Base-by-base conservation (phyloP, 2,113 vertebrate genomes). In the Chloropsis cyanopogon region DNA sequence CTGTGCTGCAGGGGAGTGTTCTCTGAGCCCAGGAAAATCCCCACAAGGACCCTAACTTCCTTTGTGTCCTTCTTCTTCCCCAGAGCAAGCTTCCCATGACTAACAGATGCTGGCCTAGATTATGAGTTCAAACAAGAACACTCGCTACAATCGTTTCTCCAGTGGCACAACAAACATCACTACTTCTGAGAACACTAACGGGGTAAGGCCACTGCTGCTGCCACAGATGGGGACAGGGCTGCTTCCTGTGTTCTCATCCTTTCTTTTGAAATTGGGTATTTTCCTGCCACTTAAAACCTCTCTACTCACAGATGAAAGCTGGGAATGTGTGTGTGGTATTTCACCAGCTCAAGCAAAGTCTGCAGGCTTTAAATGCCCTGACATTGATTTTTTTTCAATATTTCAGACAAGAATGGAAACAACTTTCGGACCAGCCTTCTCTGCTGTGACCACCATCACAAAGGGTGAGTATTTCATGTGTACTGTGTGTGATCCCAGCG, bases 321-420 rank as follows among this genome's bases (percentile, higher is more conserved):
- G 44, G 22, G 46, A 59, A 11, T 46, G 9, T 37, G 5, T 7
- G 0, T 13, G 44, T 61, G 2, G 31, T 31, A 14, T 63, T 61
- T 69, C 44, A 52, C 18, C 70, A 49, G 10, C 29, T 61, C 26
- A 21, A 63, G 69, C 14, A 20, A 14, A 65, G n/a, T 12, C 56
- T n/a, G 35, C 7, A 41, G 33, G 50, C 26, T 69, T 57, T 39
- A 16, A 14, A 22, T 4, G 0, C 17, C 1, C 82, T 96, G 82
- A 95, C 57, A 11, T 65, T 60, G 1, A 1, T 56, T 80, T 72
- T 37, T 37, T 68, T 10, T 96, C 94, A 25, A 66, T 70, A 16
- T 92, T 96, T 70, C 97, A 99, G 99, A 98, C 97, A 95, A 99
- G 98, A 97, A 99, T 99, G 99, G 99, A 99, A 97, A 98, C 98